Evolutionary conservation across 1,140 invertebrate species (phyloP).

Genomic region (Calliphora vicina): DNA sequence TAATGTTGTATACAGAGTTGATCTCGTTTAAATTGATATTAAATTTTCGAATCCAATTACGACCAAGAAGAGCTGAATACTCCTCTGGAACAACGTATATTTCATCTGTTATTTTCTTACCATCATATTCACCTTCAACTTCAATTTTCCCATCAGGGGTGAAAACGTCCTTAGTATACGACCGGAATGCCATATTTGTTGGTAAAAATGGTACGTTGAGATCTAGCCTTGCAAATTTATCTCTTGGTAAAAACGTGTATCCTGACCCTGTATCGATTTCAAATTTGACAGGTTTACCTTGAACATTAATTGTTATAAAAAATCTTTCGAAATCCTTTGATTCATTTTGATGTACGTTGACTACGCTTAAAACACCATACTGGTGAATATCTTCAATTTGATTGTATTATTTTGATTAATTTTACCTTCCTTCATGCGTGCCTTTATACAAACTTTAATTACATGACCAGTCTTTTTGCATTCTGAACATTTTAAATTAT

Average conservation of each 20-base stretch:
- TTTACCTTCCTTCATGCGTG: not conserved
- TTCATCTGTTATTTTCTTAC: no score
- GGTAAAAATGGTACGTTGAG: not conserved
- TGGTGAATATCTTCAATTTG: not conserved
- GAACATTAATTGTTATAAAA: not conserved
- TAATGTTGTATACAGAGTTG: not conserved
- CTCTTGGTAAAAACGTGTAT: not conserved
- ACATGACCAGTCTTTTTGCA: constrained; percentile 29
- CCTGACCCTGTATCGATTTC: constrained; percentile 20
- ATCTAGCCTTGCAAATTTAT: not conserved
- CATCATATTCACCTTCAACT: no score
- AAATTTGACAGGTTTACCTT: constrained; percentile 11
- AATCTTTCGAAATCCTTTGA: not conserved
- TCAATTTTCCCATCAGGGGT: constrained; percentile 1
- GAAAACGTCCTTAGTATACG: constrained; percentile 12
- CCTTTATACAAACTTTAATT: not conserved
- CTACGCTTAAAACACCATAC: not conserved
- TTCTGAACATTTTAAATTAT: no score
- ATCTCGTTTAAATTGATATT: constrained; percentile 15
- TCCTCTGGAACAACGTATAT: constrained; percentile 22
- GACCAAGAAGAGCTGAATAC: constrained; percentile 3
- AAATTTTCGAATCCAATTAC: constrained; percentile 24
- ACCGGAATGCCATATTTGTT: not conserved
- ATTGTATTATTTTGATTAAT: not conserved
- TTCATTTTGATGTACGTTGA: not conserved